These are phyloP conservation scores for Strix uralensis DNA, from an alignment of 2,113 vertebrate species.

Conservation along the genomic window DNA sequence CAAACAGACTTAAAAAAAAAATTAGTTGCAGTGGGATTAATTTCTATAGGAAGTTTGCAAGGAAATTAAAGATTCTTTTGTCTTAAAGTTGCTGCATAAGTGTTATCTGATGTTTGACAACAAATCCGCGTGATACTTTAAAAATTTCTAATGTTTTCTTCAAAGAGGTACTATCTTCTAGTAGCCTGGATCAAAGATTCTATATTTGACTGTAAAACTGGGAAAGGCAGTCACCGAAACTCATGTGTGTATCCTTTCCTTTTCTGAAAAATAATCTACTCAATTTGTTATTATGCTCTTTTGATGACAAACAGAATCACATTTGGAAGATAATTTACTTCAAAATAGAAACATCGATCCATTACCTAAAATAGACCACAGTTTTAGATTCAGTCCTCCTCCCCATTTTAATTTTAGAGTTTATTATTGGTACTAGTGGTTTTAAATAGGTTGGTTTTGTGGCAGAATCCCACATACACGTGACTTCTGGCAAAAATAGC, in stretches of 20 bases:
- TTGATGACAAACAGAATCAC: neutral
- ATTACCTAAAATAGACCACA: neutral
- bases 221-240: neutral
- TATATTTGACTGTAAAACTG: neutral
- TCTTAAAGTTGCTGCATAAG: neutral
- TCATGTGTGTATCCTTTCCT: neutral
- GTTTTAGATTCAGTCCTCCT: neutral
- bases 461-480: neutral
- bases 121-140: neutral
- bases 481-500: slow-evolving; percentile 7
- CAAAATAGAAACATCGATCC: neutral
- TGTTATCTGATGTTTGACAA: neutral
- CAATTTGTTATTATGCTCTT: neutral
- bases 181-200: neutral
- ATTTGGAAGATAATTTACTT: slow-evolving; percentile 1
- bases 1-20: neutral
- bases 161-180: neutral
- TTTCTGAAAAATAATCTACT: neutral
- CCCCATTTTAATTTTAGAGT: neutral
- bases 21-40: neutral
- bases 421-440: slow-evolving; percentile 3
- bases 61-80: neutral
- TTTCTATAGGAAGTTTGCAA: neutral
- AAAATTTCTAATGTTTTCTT: neutral
- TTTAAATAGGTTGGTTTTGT: slow-evolving; percentile 27